A percentile compares a stretch with the other conserved stretches of the same genome.
phyloP scores from a whole-genome alignment of 2,888 invertebrate genomes.

The Formica aserva region DNA sequence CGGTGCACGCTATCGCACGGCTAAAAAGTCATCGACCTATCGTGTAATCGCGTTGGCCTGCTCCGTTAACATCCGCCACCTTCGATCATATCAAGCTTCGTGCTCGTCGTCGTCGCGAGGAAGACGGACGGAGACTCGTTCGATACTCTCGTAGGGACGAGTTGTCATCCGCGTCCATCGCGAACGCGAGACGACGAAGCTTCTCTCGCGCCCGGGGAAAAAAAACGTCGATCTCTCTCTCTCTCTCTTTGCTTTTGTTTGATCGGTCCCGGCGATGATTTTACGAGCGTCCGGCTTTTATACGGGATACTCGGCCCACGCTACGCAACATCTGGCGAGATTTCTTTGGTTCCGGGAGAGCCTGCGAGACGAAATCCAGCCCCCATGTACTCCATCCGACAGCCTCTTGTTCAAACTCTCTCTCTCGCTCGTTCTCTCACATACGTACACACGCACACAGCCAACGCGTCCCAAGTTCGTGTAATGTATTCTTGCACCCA shows the following conservation, averaged over 20 bases:
- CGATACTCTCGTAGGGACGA: not conserved
- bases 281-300: conserved; percentile 24
- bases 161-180: conserved; percentile 2
- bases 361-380: conserved; percentile 41
- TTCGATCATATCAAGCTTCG: conserved; percentile 30
- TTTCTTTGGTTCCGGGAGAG: conserved; percentile 36
- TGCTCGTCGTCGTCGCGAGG: conserved; percentile 24
- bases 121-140: conserved; percentile 19
- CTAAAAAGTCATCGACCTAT: conserved; percentile 52
- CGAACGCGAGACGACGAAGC: not conserved
- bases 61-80: conserved; percentile 11
- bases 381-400: conserved; percentile 9
- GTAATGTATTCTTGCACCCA: conserved; percentile 67
- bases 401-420: not conserved
- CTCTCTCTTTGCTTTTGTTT: not conserved
- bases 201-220: not conserved
- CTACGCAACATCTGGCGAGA: conserved; percentile 47
- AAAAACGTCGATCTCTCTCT: not conserved
- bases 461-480: conserved; percentile 53
- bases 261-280: not conserved
- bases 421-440: not conserved
- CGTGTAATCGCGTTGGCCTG: conserved; percentile 10
- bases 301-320: conserved; percentile 22
- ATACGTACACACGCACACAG: conserved; percentile 7
- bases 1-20: conserved; percentile 27